Base-by-base conservation (phyloP, 2,113 vertebrate species). In the Zosterops pallidus region DNA sequence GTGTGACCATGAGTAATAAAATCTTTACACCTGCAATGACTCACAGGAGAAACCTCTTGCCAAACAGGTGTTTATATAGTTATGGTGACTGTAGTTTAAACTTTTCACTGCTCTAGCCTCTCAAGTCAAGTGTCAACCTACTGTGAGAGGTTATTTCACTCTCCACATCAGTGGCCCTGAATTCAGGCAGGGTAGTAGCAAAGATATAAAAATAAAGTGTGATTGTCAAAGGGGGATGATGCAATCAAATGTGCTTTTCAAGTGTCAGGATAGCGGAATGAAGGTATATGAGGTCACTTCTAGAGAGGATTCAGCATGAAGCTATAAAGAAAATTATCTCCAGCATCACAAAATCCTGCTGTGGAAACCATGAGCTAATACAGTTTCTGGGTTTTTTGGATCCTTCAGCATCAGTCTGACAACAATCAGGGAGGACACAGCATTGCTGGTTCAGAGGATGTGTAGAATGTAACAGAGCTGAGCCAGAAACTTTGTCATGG, bases 21-120 rank as follows among this genome's bases (percentile, higher is more conserved):
- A 94, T 92, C 92, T 96, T 90, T 88, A 96, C 92, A 97, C 93
- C 94, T 96, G 95, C 94, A 84, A 70, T 95, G 89, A 94, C 86
- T 94, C 94, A 96, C 53, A 90, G 86, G 46, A 52, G 85, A 91
- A 90, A 77, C 23, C 37, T 42, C 71, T 89, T 95, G 95, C 96
- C 95, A 96, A 96, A 75, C 95, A 96, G 95, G 92, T 97, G 96
- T 96, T 89, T 92, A 83, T 86, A 60, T 49, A 84, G 91, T 83
- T 95, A 90, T 35, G 46, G 81, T 82, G 92, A 49, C 75, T 95
- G 63, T 83, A 25, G 65, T 83, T 94, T 59, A 86, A 97, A 84
- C 35, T 68, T 94, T 86, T 95, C 92, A 44, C 56, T 89, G 64
- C 85, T 74, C 68, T 26, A 41, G 71, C 35, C 69, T 76, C 84